phyloP scores from a whole-genome alignment of 1,140 invertebrate genomes.

The Platorchestia sp. region DNA sequence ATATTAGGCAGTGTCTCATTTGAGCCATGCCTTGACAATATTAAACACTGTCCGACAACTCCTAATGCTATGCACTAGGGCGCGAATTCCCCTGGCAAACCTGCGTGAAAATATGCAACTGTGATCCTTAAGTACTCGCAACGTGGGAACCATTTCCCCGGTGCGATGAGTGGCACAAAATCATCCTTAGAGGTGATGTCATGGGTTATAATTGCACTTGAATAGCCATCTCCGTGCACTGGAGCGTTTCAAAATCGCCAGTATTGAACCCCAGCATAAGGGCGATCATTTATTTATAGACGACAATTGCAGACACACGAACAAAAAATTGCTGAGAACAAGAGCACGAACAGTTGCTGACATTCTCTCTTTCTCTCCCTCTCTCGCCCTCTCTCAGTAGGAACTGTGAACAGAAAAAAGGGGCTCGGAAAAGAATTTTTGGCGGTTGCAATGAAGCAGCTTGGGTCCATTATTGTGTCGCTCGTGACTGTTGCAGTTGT shows the following conservation, averaged over 20 bases:
- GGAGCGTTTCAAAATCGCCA: not conserved
- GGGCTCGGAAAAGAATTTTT: not conserved
- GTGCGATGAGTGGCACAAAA: not conserved
- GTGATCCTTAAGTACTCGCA: not conserved
- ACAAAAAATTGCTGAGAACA: not conserved
- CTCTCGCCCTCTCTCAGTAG: not conserved
- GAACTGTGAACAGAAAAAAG: not conserved
- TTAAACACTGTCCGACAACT: slow-evolving; percentile 48
- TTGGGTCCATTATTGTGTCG: not conserved
- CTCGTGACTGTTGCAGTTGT: too few species aligned
- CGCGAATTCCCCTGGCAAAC: not conserved
- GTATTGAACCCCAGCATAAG: not conserved
- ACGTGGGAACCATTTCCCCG: not conserved
- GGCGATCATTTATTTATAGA: not conserved
- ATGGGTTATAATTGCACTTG: slow-evolving; percentile 52
- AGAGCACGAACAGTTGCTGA: not conserved
- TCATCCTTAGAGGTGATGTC: slow-evolving; percentile 12
- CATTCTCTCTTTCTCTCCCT: not conserved
- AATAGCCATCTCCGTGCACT: not conserved
- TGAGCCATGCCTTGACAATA: slow-evolving; percentile 23
- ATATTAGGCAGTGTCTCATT: slow-evolving; percentile 51
- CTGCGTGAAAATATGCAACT: not conserved
- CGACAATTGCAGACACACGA: not conserved
- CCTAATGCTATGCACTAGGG: slow-evolving; percentile 21
- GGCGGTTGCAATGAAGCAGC: not conserved